Base-by-base conservation (phyloP, 2,888 invertebrate species). In the Lasioglossum marginatum region DNA sequence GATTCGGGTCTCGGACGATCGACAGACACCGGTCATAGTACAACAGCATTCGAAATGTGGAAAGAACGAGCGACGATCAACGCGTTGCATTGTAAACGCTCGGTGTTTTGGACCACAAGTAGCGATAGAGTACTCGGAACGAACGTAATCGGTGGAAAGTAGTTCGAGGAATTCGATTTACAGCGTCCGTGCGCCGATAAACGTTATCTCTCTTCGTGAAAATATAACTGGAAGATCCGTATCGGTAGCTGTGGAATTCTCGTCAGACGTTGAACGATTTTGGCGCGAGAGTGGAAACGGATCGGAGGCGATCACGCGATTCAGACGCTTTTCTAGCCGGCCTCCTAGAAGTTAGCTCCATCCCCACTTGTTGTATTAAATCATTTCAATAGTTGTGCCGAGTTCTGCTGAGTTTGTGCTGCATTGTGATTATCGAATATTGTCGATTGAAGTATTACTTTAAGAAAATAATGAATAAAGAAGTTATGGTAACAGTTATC, bases 201-300 rank as follows among this genome's bases (percentile, higher is more conserved):
- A 72, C 43, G 77, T 77, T 77, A 81, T 81, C 81, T 45, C 81
- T 34, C 27, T 23, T 31, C 34, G 60, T n/a, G 43, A 77, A 72
- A 37, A 52, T 16, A 48, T 16, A 16, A 8, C 60, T 27, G 27
- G 43, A 6, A 4, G 48, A 73, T 73, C 5, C 14, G 48, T 23
- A 23, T 12, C 66, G 82, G 74, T 74, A 79, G 57, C 10, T 10
- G 43, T 12, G 63, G 27, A 45, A 77, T 71, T 57, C 78, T 40
- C 57, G 52, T 27, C 34, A 57, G 60, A 4, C n/a, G 6, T 27
- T 23, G 27, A 70, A 37, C 60, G 60, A 71, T 77, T 60, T 27
- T n/a, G 14, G 37, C 14, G 14, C 40, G 70, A 40, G 70, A n/a
- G 10, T 23, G n/a, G n/a, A 40, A 37, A n/a, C 31, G 19, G 66